A percentile compares a stretch with the other conserved stretches of the same genome.
phyloP scores from a whole-genome alignment of 2,113 vertebrate genomes.

The Cryptotis parvus region DNA sequence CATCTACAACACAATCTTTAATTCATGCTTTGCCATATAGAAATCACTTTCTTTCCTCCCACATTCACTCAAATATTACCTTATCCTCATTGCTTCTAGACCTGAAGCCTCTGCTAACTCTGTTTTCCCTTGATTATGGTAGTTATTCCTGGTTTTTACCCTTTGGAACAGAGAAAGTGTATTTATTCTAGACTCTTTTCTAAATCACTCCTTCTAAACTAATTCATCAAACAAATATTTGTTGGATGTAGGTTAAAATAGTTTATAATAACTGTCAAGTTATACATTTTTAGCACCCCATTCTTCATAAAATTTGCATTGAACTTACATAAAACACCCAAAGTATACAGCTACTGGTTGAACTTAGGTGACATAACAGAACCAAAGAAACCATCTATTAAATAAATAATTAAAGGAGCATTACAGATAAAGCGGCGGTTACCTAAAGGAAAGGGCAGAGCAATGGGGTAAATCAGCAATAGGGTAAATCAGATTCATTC shows the following conservation, averaged over 20 bases:
- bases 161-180: fast-evolving
- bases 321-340: not conserved
- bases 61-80: not conserved
- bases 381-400: not conserved
- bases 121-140: not conserved
- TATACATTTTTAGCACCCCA: not conserved
- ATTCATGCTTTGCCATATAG: not conserved
- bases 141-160: not conserved
- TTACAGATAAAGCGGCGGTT: too few relatives aligned
- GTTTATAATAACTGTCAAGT: not conserved
- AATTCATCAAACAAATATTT: conserved; percentile 4
- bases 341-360: not conserved
- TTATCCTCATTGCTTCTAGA: not conserved
- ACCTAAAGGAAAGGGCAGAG: too few relatives aligned
- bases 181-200: not conserved
- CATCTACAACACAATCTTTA: not conserved
- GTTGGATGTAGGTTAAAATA: not conserved
- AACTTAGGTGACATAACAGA: not conserved
- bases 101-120: not conserved
- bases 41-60: not conserved
- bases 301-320: not conserved
- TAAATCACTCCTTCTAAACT: not conserved
- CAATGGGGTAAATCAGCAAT: too few relatives aligned
- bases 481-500: too few relatives aligned
- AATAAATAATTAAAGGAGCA: not conserved